Evolutionary conservation across 2,113 vertebrate species (phyloP).

Genomic region (Pseudorhombus dupliciocellatus): DNA sequence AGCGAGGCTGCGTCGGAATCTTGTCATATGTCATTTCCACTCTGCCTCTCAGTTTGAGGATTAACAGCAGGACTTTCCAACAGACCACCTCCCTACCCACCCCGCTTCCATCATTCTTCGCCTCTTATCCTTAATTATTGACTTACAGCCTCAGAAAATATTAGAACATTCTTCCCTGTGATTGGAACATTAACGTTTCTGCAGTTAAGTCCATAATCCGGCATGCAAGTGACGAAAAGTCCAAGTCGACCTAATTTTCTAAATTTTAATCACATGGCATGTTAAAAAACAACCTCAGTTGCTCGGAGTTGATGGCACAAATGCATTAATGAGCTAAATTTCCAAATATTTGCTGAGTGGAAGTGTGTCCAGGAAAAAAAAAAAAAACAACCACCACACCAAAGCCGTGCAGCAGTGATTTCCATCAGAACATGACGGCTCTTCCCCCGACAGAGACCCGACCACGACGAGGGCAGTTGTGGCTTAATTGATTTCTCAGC

Average conservation of each 20-base stretch:
- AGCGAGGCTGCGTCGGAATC: constrained; percentile 49
- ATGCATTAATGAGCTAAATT: constrained; percentile 49
- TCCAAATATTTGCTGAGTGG: constrained; percentile 61
- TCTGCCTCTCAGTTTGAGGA: constrained; percentile 58
- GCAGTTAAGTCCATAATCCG: constrained; percentile 18
- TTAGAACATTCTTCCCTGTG: constrained; percentile 28
- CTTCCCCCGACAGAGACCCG: constrained; percentile 38
- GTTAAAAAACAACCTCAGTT: constrained; percentile 6
- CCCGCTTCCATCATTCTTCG: constrained; percentile 36
- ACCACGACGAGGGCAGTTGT: constrained; percentile 34
- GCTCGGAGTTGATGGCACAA: constrained; percentile 47
- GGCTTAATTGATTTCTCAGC: constrained; percentile 62
- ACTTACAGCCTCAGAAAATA: constrained; percentile 26
- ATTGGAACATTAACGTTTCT: constrained; percentile 27
- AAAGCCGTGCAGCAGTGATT: constrained; percentile 26
- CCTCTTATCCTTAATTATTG: constrained; percentile 27
- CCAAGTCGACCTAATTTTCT: constrained; percentile 37
- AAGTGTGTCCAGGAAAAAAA: constrained; percentile 44
- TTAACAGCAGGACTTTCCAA: constrained; percentile 59
- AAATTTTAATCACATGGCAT: constrained; percentile 28
- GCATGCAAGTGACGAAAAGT: constrained; percentile 32
- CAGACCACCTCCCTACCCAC: constrained; percentile 43
- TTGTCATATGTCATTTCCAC: constrained; percentile 55
- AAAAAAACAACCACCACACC: no score
- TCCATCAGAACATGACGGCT: constrained; percentile 41